Percentiles rank a stretch among this genome's conserved stretches.
Conservation (phyloP, 2,797 vertebrate genomes). For the Apogon hyalosoma region DNA sequence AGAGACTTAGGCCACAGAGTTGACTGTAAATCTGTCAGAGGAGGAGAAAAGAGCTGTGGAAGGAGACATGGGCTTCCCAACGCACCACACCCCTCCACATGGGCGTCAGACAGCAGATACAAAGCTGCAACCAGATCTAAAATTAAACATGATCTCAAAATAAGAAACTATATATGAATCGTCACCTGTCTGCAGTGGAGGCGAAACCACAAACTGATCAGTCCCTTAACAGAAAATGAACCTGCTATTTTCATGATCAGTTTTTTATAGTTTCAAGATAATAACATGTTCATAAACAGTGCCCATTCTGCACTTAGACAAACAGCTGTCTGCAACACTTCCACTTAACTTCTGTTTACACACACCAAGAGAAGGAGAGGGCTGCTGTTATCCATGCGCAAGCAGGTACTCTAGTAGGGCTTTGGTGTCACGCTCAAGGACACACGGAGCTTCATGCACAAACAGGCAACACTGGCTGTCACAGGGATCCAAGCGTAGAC, state of each 20-base stretch:
- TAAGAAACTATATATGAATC: conserved; percentile 42
- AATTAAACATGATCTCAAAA: conserved; percentile 24
- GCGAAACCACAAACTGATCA: too few species aligned
- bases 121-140: conserved; percentile 24
- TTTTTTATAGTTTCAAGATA: not conserved
- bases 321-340: conserved; percentile 36
- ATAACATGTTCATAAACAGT: not conserved
- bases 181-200: conserved; percentile 42
- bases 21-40: conserved; percentile 65
- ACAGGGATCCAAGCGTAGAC: conserved; percentile 38
- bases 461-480: conserved; percentile 19
- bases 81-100: conserved; percentile 54
- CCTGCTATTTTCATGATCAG: too few species aligned
- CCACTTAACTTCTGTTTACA: conserved; percentile 52
- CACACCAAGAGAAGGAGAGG: conserved; percentile 23
- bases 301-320: not conserved
- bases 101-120: conserved; percentile 38
- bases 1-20: conserved; percentile 39
- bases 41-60: conserved; percentile 31
- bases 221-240: too few species aligned
- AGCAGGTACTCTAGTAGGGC: conserved; percentile 37
- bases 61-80: conserved; percentile 23
- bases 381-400: conserved; percentile 26
- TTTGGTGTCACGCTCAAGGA: conserved; percentile 68
- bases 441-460: conserved; percentile 14